Percentiles rank a stretch among this genome's conserved stretches.
Conservation (phyloP, 2,113 vertebrate species). For the Mola mola region DNA sequence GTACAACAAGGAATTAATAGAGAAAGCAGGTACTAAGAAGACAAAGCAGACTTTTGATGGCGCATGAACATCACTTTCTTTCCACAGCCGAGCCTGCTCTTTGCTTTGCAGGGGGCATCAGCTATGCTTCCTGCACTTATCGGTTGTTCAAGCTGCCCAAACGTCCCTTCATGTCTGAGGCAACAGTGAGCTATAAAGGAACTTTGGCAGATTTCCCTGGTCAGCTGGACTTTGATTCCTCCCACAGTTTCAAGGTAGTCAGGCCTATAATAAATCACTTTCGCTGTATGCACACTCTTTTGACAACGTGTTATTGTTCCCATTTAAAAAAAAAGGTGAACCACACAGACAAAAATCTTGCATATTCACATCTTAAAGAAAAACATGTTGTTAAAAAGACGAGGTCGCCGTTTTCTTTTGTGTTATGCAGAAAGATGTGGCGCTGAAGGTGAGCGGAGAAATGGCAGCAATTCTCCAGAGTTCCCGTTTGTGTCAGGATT, state of each 20-base stretch:
- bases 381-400: too few relatives aligned
- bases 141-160: slow-evolving; percentile 77
- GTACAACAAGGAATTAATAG: slow-evolving; percentile 71
- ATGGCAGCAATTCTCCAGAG: slow-evolving; percentile 68
- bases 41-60: neutral
- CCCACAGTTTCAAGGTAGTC: slow-evolving; percentile 78
- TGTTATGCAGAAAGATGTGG: slow-evolving; percentile 62
- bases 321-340: too few relatives aligned
- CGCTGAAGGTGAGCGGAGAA: slow-evolving; percentile 65
- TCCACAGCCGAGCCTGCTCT: neutral
- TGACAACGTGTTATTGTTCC: too few relatives aligned
- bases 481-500: slow-evolving; percentile 72
- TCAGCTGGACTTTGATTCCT: slow-evolving; percentile 73
- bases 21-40: slow-evolving; percentile 70
- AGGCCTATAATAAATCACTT: too few relatives aligned
- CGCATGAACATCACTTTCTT: neutral
- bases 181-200: slow-evolving; percentile 74
- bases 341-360: too few relatives aligned
- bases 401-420: neutral
- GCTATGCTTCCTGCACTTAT: slow-evolving; percentile 77
- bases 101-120: slow-evolving; percentile 67
- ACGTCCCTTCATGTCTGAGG: slow-evolving; percentile 13
- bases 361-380: too few relatives aligned
- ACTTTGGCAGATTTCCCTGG: slow-evolving; percentile 67
- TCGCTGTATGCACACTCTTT: too few relatives aligned